phyloP scores from a whole-genome alignment of 2,888 invertebrate genomes.

The Dromius quadrimaculatus region DNA sequence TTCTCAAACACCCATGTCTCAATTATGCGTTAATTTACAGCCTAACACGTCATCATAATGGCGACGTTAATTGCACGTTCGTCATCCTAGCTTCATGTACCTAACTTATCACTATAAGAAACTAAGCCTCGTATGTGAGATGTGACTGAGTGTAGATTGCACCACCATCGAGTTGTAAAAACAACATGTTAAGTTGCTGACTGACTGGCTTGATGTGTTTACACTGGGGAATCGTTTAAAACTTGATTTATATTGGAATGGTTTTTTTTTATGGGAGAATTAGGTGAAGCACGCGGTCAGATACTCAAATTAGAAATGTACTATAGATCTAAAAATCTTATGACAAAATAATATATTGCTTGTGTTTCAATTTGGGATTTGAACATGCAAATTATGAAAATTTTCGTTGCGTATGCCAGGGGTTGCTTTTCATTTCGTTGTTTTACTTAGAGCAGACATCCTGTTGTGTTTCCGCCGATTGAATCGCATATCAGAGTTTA shows the following conservation, averaged over 20 bases:
- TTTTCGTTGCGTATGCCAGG: neutral
- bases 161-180: slow-evolving; percentile 37
- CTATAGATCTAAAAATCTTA: neutral
- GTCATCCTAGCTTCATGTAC: slow-evolving; percentile 4
- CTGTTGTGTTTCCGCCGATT: slow-evolving; percentile 19
- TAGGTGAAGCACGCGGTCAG: slow-evolving; percentile 2
- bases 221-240: slow-evolving; percentile 33
- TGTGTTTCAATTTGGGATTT: neutral
- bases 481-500: slow-evolving; percentile 34
- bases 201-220: slow-evolving; percentile 33
- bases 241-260: slow-evolving; percentile 23
- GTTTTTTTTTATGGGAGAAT: neutral
- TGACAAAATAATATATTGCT: neutral
- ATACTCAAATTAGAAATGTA: neutral
- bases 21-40: slow-evolving; percentile 22
- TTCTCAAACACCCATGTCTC: slow-evolving; percentile 1
- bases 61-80: slow-evolving; percentile 21
- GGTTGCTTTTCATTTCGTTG: neutral
- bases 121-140: neutral
- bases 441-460: slow-evolving; percentile 23
- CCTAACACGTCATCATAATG: slow-evolving; percentile 30
- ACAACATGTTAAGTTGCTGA: slow-evolving; percentile 34
- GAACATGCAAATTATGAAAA: slow-evolving; percentile 5
- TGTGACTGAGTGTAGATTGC: neutral
- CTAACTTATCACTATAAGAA: slow-evolving; percentile 15